Conservation (phyloP, 2,888 invertebrate species). For the Ormyrus pomaceus region DNA sequence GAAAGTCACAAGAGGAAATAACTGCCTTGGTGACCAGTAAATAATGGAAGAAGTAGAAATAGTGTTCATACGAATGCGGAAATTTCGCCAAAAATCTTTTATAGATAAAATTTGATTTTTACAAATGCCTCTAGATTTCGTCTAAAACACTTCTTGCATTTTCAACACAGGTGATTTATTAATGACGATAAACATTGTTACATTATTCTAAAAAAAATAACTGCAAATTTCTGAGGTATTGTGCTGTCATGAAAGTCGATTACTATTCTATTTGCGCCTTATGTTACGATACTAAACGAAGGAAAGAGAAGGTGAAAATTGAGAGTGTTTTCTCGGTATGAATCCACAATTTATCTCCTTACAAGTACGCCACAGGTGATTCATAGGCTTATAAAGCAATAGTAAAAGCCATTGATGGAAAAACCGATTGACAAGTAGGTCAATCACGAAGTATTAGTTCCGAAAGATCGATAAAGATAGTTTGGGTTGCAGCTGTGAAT, state of each 20-base stretch:
- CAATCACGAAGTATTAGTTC: background rate
- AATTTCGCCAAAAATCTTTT: too few relatives aligned
- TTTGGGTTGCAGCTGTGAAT: too few relatives aligned
- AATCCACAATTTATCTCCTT: slow-evolving; percentile 14
- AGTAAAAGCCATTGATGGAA: background rate
- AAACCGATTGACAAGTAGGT: slow-evolving; percentile 14
- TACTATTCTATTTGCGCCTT: too few relatives aligned
- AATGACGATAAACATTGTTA: background rate
- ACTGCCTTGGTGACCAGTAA: background rate
- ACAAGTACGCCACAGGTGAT: background rate
- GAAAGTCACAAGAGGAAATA: background rate
- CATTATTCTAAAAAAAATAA: background rate
- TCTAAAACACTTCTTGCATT: too few relatives aligned
- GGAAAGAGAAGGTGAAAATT: too few relatives aligned
- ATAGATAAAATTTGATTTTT: too few relatives aligned
- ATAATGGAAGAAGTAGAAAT: background rate
- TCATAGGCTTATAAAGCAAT: slow-evolving; percentile 6
- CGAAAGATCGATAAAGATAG: background rate
- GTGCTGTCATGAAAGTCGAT: too few relatives aligned
- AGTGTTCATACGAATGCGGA: background rate
- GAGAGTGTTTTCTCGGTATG: too few relatives aligned
- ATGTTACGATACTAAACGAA: too few relatives aligned
- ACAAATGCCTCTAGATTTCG: too few relatives aligned
- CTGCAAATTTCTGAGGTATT: background rate
- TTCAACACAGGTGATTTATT: background rate